Evolutionary conservation across 2,888 invertebrate species (phyloP).

Genomic region (Miltochrista miniata): DNA sequence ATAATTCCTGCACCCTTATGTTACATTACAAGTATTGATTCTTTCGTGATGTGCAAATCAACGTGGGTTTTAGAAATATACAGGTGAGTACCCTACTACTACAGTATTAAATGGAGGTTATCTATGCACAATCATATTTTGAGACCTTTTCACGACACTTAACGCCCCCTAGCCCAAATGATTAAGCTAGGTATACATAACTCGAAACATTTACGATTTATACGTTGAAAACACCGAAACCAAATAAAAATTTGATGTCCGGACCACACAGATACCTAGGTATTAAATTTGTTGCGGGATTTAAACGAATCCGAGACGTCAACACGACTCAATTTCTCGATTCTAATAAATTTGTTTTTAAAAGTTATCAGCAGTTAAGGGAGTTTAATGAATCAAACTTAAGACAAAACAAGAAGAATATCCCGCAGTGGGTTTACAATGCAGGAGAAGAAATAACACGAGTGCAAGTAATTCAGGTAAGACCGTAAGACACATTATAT

Average conservation of each 20-base stretch:
- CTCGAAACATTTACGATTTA: too few species aligned
- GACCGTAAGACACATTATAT: not conserved
- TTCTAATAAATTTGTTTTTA: not conserved
- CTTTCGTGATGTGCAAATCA: slow-evolving; percentile 92
- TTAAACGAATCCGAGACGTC: too few species aligned
- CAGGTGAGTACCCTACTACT: slow-evolving; percentile 81
- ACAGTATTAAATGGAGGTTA: not conserved
- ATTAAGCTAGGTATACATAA: too few species aligned
- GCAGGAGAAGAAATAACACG: slow-evolving; percentile 90
- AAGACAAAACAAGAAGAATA: slow-evolving; percentile 84
- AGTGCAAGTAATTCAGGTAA: slow-evolving; percentile 84
- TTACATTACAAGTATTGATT: slow-evolving; percentile 92
- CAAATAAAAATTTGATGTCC: too few species aligned
- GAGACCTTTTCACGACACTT: too few species aligned
- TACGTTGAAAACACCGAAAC: too few species aligned
- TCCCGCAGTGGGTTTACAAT: slow-evolving; percentile 92
- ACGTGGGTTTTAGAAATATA: slow-evolving; percentile 94
- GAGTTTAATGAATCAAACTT: slow-evolving; percentile 86
- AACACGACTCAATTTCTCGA: too few species aligned
- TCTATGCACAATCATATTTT: too few species aligned
- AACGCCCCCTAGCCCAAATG: too few species aligned
- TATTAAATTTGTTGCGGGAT: too few species aligned
- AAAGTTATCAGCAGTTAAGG: slow-evolving; percentile 90
- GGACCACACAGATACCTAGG: too few species aligned
- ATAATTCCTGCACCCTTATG: slow-evolving; percentile 93